Base-by-base conservation (phyloP, 2,888 invertebrate species). In the Diloba caeruleocephala region DNA sequence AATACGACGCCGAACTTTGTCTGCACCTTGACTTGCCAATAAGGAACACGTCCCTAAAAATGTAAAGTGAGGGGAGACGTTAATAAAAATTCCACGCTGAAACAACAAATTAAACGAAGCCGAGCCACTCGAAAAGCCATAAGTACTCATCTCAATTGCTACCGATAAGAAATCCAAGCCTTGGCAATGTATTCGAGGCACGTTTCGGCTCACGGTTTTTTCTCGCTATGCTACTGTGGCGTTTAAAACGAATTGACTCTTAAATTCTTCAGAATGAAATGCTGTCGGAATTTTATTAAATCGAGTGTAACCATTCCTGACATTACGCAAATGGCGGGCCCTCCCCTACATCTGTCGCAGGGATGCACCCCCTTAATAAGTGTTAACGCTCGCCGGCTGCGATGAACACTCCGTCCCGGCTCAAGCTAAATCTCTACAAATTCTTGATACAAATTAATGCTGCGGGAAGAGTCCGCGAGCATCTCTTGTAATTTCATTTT, bases 101-200 rank as follows among this genome's bases (percentile, higher is more conserved):
- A 92, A 92, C 91, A 93, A 93, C 93, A 93, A 93, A 93, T 93
- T 92, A 93, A 93, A 92, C 90, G 92, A 90, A 91, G 90, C 90
- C 86, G 92, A 92, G 91, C 92, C 89, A 92, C 92, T 93, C 90
- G 92, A 91, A 91, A 92, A 92, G 90, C 92, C 93, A 93, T 93
- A 92, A 93, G 92, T 92, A 90, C 92, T 92, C 92, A 92, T 92
- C 93, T 92, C 92, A 91, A 92, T 92, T 91, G 92, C 92, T 86
- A 80, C 91, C 92, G 91, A 92, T 92, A 92, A 92, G 93, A 92
- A 93, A 93, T 93, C 93, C 92, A 92, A 93, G 92, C 90, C 88
- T 80, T 81, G 79, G 82, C 90, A 85, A 92, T 91, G 92, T 92
- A 93, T 92, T 92, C 92, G 79, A 77, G 80, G 91, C 93, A 93